phyloP scores from a whole-genome alignment of 2,797 vertebrate species.

The Synaphobranchus kaupii region DNA sequence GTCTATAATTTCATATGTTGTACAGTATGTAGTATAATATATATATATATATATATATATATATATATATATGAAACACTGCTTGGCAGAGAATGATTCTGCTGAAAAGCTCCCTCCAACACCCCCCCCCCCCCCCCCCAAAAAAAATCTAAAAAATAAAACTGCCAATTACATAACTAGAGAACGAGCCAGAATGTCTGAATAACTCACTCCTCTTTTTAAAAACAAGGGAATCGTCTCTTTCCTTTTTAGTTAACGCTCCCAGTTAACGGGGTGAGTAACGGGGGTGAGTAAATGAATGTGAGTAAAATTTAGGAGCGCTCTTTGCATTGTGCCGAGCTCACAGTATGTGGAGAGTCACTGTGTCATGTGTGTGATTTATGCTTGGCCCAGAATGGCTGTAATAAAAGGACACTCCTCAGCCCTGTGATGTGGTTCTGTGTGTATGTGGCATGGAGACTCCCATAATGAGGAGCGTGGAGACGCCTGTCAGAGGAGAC shows the following conservation, averaged over 20 bases:
- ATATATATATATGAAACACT: constrained; percentile 8
- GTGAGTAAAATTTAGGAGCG: too few relatives aligned
- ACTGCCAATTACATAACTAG: not conserved
- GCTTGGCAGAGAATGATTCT: not conserved
- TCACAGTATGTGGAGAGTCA: not conserved
- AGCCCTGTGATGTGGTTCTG: not conserved
- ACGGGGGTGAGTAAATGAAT: not conserved
- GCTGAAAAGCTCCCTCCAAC: not conserved
- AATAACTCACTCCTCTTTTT: not conserved
- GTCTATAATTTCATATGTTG: constrained; percentile 8
- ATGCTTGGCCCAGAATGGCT: not conserved
- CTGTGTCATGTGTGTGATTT: not conserved
- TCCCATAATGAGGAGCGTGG: not conserved
- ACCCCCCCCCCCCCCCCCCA: not conserved
- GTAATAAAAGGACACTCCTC: not conserved
- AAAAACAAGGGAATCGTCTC: not conserved
- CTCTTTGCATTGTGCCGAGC: not conserved
- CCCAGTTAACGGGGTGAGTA: not conserved
- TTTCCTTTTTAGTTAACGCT: not conserved
- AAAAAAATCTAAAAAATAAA: not conserved
- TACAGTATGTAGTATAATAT: not conserved
- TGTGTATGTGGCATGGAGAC: not conserved
- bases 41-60: not conserved
- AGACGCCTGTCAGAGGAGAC: not conserved
- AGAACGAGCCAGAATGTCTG: not conserved